These are phyloP conservation scores for Triops longicaudatus DNA, from an alignment of 1,140 invertebrate species.

Conservation along the genomic window DNA sequence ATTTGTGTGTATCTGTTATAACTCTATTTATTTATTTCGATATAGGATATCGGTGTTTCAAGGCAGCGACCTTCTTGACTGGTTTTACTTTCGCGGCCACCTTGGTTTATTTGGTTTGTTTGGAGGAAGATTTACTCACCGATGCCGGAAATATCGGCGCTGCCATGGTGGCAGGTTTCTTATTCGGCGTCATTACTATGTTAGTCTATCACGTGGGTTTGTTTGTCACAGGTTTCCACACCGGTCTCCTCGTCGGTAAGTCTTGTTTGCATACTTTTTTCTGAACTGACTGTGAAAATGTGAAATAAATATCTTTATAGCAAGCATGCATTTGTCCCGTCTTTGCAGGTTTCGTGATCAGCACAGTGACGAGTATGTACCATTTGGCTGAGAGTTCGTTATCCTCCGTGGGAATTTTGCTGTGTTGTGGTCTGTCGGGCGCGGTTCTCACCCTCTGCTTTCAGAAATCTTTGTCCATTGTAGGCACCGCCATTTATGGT, in stretches of 20 bases:
- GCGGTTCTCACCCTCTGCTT: conserved; percentile 63
- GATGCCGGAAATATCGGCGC: conserved; percentile 64
- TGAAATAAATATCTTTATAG: too few species aligned
- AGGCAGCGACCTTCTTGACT: conserved; percentile 80
- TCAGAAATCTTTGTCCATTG: conserved; percentile 53
- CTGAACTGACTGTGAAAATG: too few species aligned
- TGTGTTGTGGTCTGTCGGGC: conserved; percentile 56
- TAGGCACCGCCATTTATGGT: conserved; percentile 67
- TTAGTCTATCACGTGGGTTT: conserved; percentile 73
- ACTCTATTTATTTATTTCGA: conserved; percentile 37
- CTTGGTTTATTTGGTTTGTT: conserved; percentile 66
- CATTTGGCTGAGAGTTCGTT: conserved; percentile 48
- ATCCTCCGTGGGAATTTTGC: conserved; percentile 57
- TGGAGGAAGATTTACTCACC: conserved; percentile 62
- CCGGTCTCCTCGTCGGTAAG: conserved; percentile 54
- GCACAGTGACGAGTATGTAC: conserved; percentile 50
- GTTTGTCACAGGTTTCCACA: conserved; percentile 73
- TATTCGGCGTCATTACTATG: conserved; percentile 71
- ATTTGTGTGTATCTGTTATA: neutral
- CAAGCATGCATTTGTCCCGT: too few species aligned
- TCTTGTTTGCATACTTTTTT: too few species aligned
- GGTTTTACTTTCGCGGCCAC: conserved; percentile 76
- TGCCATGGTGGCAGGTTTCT: conserved; percentile 59
- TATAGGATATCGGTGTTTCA: conserved; percentile 78
- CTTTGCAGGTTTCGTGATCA: conserved; percentile 40